Evolutionary conservation across 1,140 invertebrate genomes (phyloP), one percentile per base, ranked within the genome.

Genomic region (Chymomyza costata): DNA sequence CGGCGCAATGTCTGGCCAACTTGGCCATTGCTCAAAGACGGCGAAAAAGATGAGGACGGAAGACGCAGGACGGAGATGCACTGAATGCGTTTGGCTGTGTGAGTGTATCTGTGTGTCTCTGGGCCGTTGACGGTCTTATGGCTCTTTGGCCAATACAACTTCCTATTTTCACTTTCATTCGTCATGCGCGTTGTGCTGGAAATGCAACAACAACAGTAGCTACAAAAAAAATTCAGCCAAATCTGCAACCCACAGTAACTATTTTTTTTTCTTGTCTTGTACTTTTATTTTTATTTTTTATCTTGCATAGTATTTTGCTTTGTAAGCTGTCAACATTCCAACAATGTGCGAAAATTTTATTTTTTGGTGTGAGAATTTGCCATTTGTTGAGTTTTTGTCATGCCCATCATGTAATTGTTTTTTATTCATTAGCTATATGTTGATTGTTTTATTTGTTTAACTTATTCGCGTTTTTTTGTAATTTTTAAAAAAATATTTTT

Each of bases 91-190:
- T 35, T 32, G 3, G 15, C 39, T 40, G n/a, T 34, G 32, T 34
- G 32, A 52, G 50, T 45, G 14, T 8, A 6, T n/a, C 7, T 39
- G 25, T 49, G 19, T 45, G 38, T 51, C 31, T 37, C 37, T 62
- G 25, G 32, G 41, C 47, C 47, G 59, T 45, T 68, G 64, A 58
- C 64, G 65, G 50, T 74, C 65, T 53, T 69, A 73, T 73, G 69
- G 58, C 49, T 63, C 51, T 25, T 25, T 25, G 21, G 21, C 21
- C 13, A 13, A 3, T 10, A 14, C 32, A 51, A 73, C 73, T 78
- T 78, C 73, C 73, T 78, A 78, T 78, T 78, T 78, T 78, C 73
- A 78, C 73, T 78, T 78, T 78, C 63, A 46, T 67, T 64, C 55
- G 54, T 64, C 65, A 65, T 73, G 69, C 69, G 50, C 69, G 58